phyloP scores from a whole-genome alignment of 1,140 invertebrate species.

The Pogonognathellus flavescens region DNA sequence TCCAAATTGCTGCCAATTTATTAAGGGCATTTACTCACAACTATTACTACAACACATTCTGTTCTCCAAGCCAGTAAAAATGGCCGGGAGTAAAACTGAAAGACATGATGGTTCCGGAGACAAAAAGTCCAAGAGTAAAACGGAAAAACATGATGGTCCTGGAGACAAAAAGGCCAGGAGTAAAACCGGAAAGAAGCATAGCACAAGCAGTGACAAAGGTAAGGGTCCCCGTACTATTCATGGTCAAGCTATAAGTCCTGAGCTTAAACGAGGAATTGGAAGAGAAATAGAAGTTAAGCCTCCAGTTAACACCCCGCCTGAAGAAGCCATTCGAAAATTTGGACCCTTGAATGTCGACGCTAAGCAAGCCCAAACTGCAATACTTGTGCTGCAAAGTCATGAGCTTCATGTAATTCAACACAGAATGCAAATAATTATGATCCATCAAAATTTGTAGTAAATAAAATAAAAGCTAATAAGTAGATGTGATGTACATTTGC shows the following conservation, averaged over 20 bases:
- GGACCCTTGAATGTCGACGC: constrained; percentile 60
- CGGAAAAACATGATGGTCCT: background rate
- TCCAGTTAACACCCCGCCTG: background rate
- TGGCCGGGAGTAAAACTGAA: background rate
- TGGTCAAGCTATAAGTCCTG: background rate
- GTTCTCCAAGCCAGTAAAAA: too few relatives aligned
- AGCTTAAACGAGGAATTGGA: constrained; percentile 3
- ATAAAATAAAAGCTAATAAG: too few relatives aligned
- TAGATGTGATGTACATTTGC: too few relatives aligned
- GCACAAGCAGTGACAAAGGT: background rate
- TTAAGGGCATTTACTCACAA: too few relatives aligned
- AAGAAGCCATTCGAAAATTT: constrained; percentile 57
- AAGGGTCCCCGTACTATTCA: too few relatives aligned
- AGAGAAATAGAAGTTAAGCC: background rate
- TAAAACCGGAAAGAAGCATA: background rate
- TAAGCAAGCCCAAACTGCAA: constrained; percentile 58
- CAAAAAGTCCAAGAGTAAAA: background rate
- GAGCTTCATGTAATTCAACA: constrained; percentile 55
- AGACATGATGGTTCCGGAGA: background rate
- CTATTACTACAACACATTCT: too few relatives aligned
- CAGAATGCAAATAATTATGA: constrained; percentile 18
- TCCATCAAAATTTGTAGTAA: too few relatives aligned
- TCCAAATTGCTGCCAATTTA: too few relatives aligned
- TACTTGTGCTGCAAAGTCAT: constrained; percentile 55
- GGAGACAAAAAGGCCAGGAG: background rate